Conservation (phyloP, 2,113 vertebrate genomes). For the Prolemur simus region DNA sequence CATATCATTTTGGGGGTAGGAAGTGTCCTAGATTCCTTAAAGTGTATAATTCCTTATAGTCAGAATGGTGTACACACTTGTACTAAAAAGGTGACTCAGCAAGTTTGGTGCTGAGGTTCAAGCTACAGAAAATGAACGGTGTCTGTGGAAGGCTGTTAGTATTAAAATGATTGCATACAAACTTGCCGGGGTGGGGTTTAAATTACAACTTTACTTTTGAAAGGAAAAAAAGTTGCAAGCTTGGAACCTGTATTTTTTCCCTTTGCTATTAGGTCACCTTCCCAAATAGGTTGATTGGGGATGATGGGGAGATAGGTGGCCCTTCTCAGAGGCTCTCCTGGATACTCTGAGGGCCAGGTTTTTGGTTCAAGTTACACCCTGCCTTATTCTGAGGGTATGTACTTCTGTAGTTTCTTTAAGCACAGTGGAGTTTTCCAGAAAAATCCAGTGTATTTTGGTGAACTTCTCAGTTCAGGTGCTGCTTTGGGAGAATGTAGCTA, state of each 20-base stretch:
- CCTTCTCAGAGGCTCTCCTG: not conserved
- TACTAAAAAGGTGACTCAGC: slow-evolving; percentile 47
- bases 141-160: not conserved
- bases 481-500: not conserved
- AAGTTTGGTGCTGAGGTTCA: not conserved
- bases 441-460: not conserved
- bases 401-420: not conserved
- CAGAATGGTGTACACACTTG: not conserved
- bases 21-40: slow-evolving; percentile 50
- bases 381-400: not conserved
- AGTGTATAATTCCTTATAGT: not conserved
- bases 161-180: not conserved
- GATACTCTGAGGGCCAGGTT: no score
- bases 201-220: slow-evolving; percentile 15
- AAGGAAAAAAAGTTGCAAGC: not conserved
- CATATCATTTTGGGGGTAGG: not conserved
- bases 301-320: not conserved
- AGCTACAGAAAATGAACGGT: not conserved
- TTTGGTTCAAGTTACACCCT: not conserved
- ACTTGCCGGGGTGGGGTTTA: not conserved
- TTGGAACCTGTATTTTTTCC: not conserved
- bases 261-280: not conserved
- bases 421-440: not conserved
- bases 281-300: not conserved
- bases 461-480: not conserved